Conservation (phyloP, 1,140 invertebrate genomes). For the Metopolophium dirhodum region DNA sequence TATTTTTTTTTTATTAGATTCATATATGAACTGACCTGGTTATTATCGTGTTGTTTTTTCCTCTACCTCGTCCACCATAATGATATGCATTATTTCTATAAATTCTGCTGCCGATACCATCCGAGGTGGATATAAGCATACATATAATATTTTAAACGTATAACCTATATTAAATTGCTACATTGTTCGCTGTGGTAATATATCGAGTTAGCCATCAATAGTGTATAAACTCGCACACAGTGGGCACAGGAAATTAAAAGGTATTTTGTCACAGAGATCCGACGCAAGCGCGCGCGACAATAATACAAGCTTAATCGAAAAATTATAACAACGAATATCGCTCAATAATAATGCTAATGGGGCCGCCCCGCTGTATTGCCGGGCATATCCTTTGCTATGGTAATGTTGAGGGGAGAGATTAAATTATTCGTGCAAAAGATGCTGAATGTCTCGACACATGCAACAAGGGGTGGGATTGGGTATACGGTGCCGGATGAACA, state of each 20-base stretch:
- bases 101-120: neutral
- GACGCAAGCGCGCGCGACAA: too few relatives aligned
- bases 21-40: neutral
- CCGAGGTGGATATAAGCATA: neutral
- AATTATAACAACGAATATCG: constrained; percentile 27
- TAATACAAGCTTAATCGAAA: constrained; percentile 26
- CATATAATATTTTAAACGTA: neutral
- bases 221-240: neutral
- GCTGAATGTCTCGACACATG: neutral
- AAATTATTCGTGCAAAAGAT: constrained; percentile 34
- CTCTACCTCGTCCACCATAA: neutral
- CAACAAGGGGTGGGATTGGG: neutral
- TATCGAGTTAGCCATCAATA: neutral
- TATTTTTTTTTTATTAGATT: neutral
- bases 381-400: neutral
- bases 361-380: too few relatives aligned
- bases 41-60: neutral
- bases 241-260: neutral
- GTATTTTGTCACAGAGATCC: neutral
- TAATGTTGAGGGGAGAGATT: neutral
- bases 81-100: neutral
- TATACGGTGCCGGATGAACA: neutral
- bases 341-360: constrained; percentile 22
- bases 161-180: neutral
- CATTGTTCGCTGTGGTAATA: neutral